Base-by-base conservation (phyloP, 2,888 invertebrate species). In the Antheraea assamensis region DNA sequence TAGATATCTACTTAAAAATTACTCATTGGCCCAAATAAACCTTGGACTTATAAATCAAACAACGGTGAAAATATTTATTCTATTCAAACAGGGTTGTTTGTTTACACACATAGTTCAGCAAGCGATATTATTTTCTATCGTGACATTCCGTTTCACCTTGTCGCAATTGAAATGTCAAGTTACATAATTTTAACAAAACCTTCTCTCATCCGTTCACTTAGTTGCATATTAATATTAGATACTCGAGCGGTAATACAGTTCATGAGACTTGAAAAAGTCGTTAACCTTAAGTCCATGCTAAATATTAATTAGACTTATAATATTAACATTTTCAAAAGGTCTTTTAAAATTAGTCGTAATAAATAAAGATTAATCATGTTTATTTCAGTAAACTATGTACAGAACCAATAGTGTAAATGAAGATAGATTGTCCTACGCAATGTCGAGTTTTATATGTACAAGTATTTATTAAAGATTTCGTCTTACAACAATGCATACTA, bases 171-270 rank as follows among this genome's bases (percentile, higher is more conserved):
- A 68, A 35, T 68, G 35, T 68, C 68, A 68, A 35, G 35, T 68
- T 68, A 68, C 68, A 68, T 68, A 68, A 68, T n/a, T 35, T 35
- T n/a, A 68, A 68, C 31, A 31, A 68, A 68, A 68, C 68, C 68
- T 68, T 21, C 7, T 68, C 68, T 35, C 35, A 68, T 68, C 68
- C 68, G 21, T 68, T 68, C 68, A 35, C 68, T 35, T 35, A 68
- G 61, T 35, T 68, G 35, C 31, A 68, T 68, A 31, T 35, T 31
- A 21, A 68, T 35, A 35, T 68, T 35, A 35, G 31, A 68, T 7
- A n/a, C 21, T 35, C 35, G n/a, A 68, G 68, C 24, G 15, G 8
- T 8, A 35, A 17, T n/a, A 68, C 27, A 66, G 66, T 66, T 31
- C 3, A 17, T 66, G 31, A 66, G 31, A 21, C 8, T n/a, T 35